A percentile compares a stretch with the other conserved stretches of the same genome.
Conservation (phyloP, 2,888 invertebrate genomes). For the Chloroclystis v-ata region DNA sequence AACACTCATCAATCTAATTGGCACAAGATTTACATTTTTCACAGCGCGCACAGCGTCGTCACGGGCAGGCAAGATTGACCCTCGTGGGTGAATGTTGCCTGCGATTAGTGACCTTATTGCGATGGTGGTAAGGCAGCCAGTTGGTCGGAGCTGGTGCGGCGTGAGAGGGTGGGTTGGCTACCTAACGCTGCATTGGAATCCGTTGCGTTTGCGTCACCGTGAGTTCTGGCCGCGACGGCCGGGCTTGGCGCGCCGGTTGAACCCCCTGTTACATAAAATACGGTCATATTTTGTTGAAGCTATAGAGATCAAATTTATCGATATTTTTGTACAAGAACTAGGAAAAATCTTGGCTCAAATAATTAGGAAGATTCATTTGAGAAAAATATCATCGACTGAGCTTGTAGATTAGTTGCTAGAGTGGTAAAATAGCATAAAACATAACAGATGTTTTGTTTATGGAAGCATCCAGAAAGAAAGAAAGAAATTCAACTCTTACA, state of each 20-base stretch:
- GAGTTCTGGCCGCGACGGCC: constrained; percentile 57
- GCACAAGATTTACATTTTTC: constrained; percentile 23
- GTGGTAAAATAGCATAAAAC: too few relatives aligned
- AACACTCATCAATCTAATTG: constrained; percentile 24
- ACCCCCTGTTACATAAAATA: constrained; percentile 46
- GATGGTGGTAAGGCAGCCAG: constrained; percentile 17
- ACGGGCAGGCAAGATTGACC: constrained; percentile 1
- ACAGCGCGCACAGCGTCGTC: constrained; percentile 18
- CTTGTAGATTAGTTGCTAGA: too few relatives aligned
- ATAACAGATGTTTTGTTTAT: too few relatives aligned
- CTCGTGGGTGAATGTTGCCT: not conserved
- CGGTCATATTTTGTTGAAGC: too few relatives aligned
- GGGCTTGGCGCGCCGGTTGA: constrained; percentile 69
- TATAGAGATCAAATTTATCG: too few relatives aligned
- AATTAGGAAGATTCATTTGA: too few relatives aligned
- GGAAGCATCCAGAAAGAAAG: too few relatives aligned
- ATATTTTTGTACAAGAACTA: too few relatives aligned
- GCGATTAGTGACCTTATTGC: constrained; percentile 10
- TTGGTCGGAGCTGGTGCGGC: constrained; percentile 21
- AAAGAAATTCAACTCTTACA: too few relatives aligned
- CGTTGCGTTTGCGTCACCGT: constrained; percentile 40
- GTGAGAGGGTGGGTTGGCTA: constrained; percentile 35
- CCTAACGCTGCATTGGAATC: constrained; percentile 47
- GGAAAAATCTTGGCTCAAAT: too few relatives aligned
- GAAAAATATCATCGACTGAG: too few relatives aligned